These are phyloP conservation scores for Sebastes fasciatus DNA, from an alignment of 2,113 vertebrate species.

Conservation along the genomic window DNA sequence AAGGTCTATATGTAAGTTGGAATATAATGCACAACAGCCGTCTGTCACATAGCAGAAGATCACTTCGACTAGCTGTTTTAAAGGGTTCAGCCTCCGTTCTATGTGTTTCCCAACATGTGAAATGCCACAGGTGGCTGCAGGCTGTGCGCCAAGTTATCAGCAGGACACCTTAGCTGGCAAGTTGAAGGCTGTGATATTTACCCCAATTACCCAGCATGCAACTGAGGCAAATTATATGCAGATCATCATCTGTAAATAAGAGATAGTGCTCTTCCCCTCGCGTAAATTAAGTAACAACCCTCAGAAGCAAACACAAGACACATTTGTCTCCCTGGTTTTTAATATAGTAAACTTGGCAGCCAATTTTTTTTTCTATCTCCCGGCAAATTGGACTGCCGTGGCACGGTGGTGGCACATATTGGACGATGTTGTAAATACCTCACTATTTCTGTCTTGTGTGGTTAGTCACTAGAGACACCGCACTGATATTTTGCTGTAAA, in stretches of 20 bases:
- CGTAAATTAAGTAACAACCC: conserved; percentile 51
- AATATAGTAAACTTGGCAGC: conserved; percentile 95
- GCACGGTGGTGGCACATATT: conserved; percentile 88
- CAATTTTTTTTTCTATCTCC: conserved; percentile 88
- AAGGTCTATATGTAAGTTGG: not conserved
- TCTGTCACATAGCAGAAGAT: conserved; percentile 2
- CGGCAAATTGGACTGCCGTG: conserved; percentile 92
- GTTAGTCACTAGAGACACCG: conserved; percentile 91
- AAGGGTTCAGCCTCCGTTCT: not conserved
- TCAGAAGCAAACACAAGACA: conserved; percentile 84
- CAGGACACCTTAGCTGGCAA: conserved; percentile 70
- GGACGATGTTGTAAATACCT: conserved; percentile 87
- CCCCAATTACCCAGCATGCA: conserved; percentile 76
- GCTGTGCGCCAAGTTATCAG: conserved; percentile 67
- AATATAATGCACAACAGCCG: conserved; percentile 3
- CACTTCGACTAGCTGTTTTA: not conserved
- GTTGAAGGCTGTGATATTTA: conserved; percentile 75
- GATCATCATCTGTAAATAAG: conserved; percentile 96
- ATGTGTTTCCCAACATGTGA: conserved; percentile 36
- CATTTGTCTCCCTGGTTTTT: conserved; percentile 90
- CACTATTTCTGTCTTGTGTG: conserved; percentile 91
- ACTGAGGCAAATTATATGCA: conserved; percentile 89
- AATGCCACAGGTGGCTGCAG: conserved; percentile 79
- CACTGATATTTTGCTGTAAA: not conserved
- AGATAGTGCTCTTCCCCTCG: conserved; percentile 82